Evolutionary conservation across 2,797 vertebrate genomes (phyloP), one percentile per base, ranked within the genome.

Genomic region (Sternotherus odoratus): DNA sequence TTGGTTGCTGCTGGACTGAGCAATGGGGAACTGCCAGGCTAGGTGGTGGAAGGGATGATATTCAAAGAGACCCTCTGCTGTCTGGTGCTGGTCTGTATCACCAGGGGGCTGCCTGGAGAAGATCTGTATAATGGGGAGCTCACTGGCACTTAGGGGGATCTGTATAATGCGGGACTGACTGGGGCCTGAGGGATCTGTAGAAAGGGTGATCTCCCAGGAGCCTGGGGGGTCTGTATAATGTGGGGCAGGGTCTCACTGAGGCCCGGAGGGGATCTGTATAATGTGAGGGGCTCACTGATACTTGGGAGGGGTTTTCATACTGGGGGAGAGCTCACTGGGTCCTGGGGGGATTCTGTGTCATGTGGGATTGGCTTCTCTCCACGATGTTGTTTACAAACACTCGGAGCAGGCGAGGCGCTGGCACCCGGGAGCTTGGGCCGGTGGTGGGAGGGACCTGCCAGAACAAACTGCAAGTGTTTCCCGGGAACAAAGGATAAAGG

Each of bases 401-500:
- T 69, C 1, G 3, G 63, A 21, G 19, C 63, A 5, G 17, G 19
- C 19, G 19, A 23, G n/a, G 63, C 5, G 5, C 63, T 69, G 63
- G 63, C 63, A 69, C n/a, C n/a, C 63, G 36, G n/a, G 63, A 33
- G 63, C n/a, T 66, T 33, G 36, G 33, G 60, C 60, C 16, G 7
- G 57, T 16, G 4, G 60, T 16, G n/a, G 63, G n/a, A 54, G 78
- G 60, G 86, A 24, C 43, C 66, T 88, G 72, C 12, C 39, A 72
- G 80, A 85, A 92, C 91, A 92, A 92, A 88, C 77, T 78, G 4
- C 66, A 77, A 92, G 86, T 92, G 86, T 92, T 88, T 60, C 86
- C 75, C 24, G 43, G 48, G 72, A 82, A 92, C 91, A 92, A 92
- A 92, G 91, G n/a, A 88, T 88, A 88, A 88, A 88, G 91, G 56